Conservation (phyloP, 2,888 invertebrate genomes). For the Coenonympha arcania region DNA sequence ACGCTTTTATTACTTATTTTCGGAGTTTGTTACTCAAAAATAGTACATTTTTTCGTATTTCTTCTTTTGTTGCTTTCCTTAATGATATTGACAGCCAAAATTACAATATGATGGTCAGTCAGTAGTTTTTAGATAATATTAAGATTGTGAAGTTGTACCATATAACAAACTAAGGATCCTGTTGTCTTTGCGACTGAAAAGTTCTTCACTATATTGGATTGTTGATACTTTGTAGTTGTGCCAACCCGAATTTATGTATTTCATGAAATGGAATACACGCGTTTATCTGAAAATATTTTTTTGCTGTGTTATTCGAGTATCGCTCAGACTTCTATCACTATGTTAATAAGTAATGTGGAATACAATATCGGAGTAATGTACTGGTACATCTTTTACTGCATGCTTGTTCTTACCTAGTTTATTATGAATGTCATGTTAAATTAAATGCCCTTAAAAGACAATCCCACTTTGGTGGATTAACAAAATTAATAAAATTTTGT, state of each 20-base stretch:
- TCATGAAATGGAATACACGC: constrained; percentile 63
- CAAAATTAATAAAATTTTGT: too few species aligned
- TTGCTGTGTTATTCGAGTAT: background rate
- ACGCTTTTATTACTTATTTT: too few species aligned
- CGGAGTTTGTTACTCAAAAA: too few species aligned
- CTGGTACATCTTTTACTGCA: too few species aligned
- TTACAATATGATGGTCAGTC: constrained; percentile 21
- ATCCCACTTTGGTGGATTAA: too few species aligned
- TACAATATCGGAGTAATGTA: too few species aligned
- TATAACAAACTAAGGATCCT: constrained; percentile 25
- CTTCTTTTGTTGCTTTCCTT: too few species aligned
- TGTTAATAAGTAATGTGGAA: background rate
- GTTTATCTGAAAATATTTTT: constrained; percentile 2
- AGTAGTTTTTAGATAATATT: constrained; percentile 24
- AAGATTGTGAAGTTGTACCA: constrained; percentile 26
- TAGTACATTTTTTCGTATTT: too few species aligned
- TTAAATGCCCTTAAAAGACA: too few species aligned
- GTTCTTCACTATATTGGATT: constrained; percentile 56
- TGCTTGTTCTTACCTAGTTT: too few species aligned
- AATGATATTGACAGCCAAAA: background rate
- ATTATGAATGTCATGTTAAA: too few species aligned
- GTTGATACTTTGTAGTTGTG: constrained; percentile 67
- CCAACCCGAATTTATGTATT: constrained; percentile 72
- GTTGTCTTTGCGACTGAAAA: constrained; percentile 53
- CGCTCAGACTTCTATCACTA: background rate